A percentile compares a stretch with the other conserved stretches of the same genome.
phyloP scores from a whole-genome alignment of 2,888 invertebrate species.

The Catocala fraxini region DNA sequence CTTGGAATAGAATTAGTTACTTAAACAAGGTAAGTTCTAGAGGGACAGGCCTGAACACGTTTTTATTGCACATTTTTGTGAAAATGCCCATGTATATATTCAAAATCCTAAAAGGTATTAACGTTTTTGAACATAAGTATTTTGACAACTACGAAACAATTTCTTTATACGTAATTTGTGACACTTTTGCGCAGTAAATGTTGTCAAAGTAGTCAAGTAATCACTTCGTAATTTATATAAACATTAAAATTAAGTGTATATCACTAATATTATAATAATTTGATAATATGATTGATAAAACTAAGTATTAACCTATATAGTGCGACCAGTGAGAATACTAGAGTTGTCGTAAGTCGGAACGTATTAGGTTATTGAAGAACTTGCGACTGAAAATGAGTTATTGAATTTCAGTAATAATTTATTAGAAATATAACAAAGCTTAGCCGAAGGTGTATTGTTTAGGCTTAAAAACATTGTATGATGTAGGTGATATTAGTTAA shows the following conservation, averaged over 20 bases:
- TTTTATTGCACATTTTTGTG: conserved; percentile 5
- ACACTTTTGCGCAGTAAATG: no score
- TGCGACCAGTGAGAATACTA: not conserved
- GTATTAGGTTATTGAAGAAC: conserved; percentile 31
- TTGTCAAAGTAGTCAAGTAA: no score
- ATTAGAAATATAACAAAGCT: conserved; percentile 26
- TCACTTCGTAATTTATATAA: no score
- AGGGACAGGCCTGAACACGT: conserved; percentile 2
- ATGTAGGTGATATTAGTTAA: conserved; percentile 32
- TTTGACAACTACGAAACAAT: conserved; percentile 27
- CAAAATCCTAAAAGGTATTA: not conserved
- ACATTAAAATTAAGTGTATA: no score
- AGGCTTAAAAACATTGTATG: conserved; percentile 28
- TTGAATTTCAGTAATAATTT: conserved; percentile 48
- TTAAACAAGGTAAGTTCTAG: conserved; percentile 1
- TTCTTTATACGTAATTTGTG: conserved; percentile 21
- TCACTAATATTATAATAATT: not conserved
- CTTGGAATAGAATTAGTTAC: conserved; percentile 1
- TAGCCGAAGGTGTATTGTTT: conserved; percentile 32
- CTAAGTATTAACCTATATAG: no score
- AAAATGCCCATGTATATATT: not conserved
- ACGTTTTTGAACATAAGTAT: conserved; percentile 25
- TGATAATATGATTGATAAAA: not conserved
- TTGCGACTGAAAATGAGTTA: conserved; percentile 47
- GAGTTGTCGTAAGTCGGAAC: conserved; percentile 22